A percentile compares a stretch with the other conserved stretches of the same genome.
Evolutionary conservation across 2,888 invertebrate genomes (phyloP).

Genomic region (Celastrina argiolus): DNA sequence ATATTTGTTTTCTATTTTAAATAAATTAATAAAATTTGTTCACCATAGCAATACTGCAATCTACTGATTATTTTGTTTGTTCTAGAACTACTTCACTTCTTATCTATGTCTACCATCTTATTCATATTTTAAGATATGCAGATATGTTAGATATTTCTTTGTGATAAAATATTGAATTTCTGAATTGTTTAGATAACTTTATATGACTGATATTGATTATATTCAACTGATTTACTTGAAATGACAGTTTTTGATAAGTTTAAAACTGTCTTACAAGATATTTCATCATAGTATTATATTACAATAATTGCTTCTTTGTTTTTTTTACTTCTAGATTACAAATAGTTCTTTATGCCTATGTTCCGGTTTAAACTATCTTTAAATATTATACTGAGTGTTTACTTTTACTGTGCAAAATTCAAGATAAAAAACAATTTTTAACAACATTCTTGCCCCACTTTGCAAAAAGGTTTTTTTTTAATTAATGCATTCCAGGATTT

Average conservation of each 20-base stretch:
- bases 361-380: too few species aligned
- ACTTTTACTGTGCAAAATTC: too few species aligned
- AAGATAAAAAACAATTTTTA: too few species aligned
- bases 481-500: too few species aligned
- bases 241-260: background rate
- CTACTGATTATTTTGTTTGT: background rate
- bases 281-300: background rate
- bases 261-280: background rate
- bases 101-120: background rate
- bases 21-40: background rate
- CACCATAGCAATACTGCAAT: background rate
- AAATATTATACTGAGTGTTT: too few species aligned
- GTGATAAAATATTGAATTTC: background rate
- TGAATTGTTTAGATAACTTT: background rate
- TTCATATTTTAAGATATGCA: conserved; percentile 7
- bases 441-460: too few species aligned
- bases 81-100: background rate
- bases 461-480: too few species aligned
- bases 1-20: background rate
- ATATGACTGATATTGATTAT: background rate
- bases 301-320: background rate
- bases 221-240: background rate
- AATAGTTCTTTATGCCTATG: too few species aligned
- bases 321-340: background rate
- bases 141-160: background rate